phyloP scores from a whole-genome alignment of 2,888 invertebrate species.

The Melinaea menophilus region DNA sequence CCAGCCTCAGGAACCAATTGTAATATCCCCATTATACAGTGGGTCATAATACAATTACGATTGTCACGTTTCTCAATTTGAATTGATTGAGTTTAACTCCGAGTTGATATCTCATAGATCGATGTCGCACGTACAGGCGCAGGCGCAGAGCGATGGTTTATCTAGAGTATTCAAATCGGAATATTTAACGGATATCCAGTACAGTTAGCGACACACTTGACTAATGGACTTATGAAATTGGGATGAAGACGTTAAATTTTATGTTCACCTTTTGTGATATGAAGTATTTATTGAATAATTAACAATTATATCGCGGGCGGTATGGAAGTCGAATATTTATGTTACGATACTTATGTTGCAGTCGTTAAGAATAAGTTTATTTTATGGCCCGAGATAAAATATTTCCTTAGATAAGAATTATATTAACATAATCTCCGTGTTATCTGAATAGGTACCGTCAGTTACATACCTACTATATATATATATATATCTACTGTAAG shows the following conservation, averaged over 20 bases:
- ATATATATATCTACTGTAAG: not conserved
- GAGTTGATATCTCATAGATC: slow-evolving; percentile 26
- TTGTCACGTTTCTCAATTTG: slow-evolving; percentile 26
- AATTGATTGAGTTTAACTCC: slow-evolving; percentile 25
- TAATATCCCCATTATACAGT: not conserved
- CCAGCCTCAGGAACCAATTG: not conserved
- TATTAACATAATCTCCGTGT: too few relatives aligned
- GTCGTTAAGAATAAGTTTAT: too few relatives aligned
- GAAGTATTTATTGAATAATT: too few relatives aligned
- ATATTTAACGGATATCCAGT: slow-evolving; percentile 31
- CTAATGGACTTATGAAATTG: slow-evolving; percentile 22
- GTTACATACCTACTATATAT: slow-evolving; percentile 13
- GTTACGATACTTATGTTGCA: too few relatives aligned
- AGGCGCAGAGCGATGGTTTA: slow-evolving; percentile 18
- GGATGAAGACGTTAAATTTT: slow-evolving; percentile 21
- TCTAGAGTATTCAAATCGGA: slow-evolving; percentile 28
- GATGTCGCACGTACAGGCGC: slow-evolving; percentile 24
- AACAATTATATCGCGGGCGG: too few relatives aligned
- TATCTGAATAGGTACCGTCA: not conserved
- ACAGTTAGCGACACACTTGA: slow-evolving; percentile 30
- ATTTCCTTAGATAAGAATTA: too few relatives aligned
- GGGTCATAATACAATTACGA: slow-evolving; percentile 10
- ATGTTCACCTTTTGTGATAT: slow-evolving; percentile 10
- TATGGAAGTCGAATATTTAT: too few relatives aligned
- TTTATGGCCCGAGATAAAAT: too few relatives aligned